A percentile compares a stretch with the other conserved stretches of the same genome.
phyloP scores from a whole-genome alignment of 2,113 vertebrate genomes.

The Glaucidium brasilianum region DNA sequence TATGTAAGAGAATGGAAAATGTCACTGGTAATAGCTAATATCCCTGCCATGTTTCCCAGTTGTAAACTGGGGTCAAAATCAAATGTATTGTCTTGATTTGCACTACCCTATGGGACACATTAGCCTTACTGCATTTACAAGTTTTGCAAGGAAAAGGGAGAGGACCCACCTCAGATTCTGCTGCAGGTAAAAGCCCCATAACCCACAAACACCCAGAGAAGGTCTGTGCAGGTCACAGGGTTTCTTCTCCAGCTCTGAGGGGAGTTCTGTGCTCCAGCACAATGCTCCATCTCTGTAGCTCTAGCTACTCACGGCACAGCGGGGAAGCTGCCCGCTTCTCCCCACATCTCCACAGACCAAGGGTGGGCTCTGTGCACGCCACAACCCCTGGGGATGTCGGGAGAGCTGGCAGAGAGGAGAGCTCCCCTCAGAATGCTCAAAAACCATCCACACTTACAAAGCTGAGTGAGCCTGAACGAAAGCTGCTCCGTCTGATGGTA shows the following conservation, averaged over 20 bases:
- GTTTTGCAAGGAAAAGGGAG: neutral
- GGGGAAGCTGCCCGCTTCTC: neutral
- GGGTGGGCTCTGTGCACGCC: neutral
- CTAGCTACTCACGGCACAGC: neutral
- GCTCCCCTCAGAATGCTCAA: neutral
- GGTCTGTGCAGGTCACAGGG: neutral
- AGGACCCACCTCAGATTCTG: neutral
- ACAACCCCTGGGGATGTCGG: neutral
- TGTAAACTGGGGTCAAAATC: slow-evolving; percentile 1
- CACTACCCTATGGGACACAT: neutral
- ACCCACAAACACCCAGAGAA: neutral
- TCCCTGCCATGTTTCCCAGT: neutral
- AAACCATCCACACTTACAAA: neutral
- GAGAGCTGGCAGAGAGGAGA: neutral
- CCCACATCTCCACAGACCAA: accelerated
- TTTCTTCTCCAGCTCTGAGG: neutral
- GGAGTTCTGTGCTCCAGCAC: neutral
- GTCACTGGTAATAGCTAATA: neutral
- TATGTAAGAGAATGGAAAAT: slow-evolving; percentile 5
- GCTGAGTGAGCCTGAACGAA: neutral
- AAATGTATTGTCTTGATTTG: neutral
- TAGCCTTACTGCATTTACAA: neutral
- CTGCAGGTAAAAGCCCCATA: neutral
- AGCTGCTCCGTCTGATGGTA: neutral
- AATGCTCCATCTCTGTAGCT: accelerated